phyloP scores from a whole-genome alignment of 2,888 invertebrate species.

The Limnephilus marmoratus region DNA sequence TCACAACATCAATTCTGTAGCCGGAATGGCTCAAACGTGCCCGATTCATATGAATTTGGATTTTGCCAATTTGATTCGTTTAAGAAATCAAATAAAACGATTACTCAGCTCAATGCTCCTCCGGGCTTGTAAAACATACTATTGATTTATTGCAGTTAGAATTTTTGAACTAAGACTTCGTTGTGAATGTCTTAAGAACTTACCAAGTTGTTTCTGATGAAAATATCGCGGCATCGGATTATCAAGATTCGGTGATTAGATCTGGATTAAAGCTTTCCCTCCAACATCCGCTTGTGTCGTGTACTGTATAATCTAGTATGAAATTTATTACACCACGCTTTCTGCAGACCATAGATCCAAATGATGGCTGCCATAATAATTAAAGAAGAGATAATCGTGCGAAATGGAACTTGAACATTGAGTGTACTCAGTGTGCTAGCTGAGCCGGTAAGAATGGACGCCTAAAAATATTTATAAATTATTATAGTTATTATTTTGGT shows the following conservation, averaged over 20 bases:
- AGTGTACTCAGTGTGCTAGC: not conserved
- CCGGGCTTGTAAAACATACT: not conserved
- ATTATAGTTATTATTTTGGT: too few relatives aligned
- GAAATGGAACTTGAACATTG: not conserved
- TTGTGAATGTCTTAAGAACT: not conserved
- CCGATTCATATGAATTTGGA: constrained; percentile 24
- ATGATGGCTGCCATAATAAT: not conserved
- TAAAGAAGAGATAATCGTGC: not conserved
- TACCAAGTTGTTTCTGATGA: not conserved
- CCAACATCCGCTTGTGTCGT: not conserved
- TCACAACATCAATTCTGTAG: constrained; percentile 35
- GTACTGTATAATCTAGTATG: not conserved
- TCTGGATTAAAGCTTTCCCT: not conserved
- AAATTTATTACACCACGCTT: not conserved
- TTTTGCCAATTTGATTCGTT: constrained; percentile 2
- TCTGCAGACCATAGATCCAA: not conserved
- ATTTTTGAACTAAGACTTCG: too few relatives aligned
- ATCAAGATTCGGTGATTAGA: not conserved
- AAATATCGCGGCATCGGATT: not conserved
- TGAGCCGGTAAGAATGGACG: too few relatives aligned
- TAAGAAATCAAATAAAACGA: not conserved
- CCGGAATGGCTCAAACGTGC: constrained; percentile 27
- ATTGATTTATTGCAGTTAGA: not conserved
- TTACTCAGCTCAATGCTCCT: not conserved
- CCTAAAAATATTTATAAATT: too few relatives aligned